Base-by-base conservation (phyloP, 2,797 vertebrate genomes). In the Crax fasciolata region DNA sequence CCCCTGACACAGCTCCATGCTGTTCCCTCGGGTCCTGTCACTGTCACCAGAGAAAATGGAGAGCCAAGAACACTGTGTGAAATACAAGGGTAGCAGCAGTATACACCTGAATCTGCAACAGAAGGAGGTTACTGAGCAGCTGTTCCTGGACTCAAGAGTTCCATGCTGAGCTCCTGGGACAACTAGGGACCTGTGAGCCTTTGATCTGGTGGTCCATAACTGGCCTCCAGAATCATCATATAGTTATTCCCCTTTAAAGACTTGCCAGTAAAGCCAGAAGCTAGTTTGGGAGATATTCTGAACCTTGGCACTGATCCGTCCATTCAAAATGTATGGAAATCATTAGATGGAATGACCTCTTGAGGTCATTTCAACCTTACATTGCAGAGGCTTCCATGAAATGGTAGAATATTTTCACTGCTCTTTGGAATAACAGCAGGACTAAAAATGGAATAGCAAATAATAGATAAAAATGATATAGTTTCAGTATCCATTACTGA, bases 361-460 rank as follows among this genome's bases (percentile, higher is more conserved):
- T 67, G 28, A 89, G 25, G 32, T 80, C 0, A 67, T 90, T 91
- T 91, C 57, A 74, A 43, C 49, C 23, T 85, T 65, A 72, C 4
- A 39, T 30, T 87, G 65, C 57, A 81, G 65, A 85, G 30, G 52
- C 51, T 85, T 94, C 68, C 87, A 18, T 54, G 65, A 82, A 84
- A 27, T 32, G 87, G 61, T 28, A 43, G 84, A 94, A 90, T 93
- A 80, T 90, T 67, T 97, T 71, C 54, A 86, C 41, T 95, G 66
- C 24, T 85, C 62, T 81, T 92, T 46, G 51, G 66, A 82, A 82
- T 94, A 95, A 92, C 65, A 79, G 19, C 39, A 75, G 89, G 85
- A 96, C 63, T 95, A 59, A 97, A 96, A 94, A 68, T 51, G 83
- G 85, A 97, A 92, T 32, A 91, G 65, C 32, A 86, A 90, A 97